phyloP scores from a whole-genome alignment of 2,888 invertebrate species.

The Podotricha telesiphe region DNA sequence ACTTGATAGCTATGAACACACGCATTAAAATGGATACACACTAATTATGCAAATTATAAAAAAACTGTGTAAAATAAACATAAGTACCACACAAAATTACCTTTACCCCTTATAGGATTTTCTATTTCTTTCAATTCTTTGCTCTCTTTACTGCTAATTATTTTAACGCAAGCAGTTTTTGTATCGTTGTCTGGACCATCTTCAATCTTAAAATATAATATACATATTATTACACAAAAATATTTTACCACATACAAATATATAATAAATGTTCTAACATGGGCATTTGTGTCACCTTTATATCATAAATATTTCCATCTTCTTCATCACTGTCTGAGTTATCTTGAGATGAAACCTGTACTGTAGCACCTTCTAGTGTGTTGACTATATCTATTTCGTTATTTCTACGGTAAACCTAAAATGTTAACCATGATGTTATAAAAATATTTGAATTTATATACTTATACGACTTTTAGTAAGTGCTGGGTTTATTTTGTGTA shows the following conservation, averaged over 20 bases:
- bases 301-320: conserved; percentile 68
- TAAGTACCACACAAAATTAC: conserved; percentile 39
- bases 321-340: conserved; percentile 66
- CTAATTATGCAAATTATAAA: conserved; percentile 41
- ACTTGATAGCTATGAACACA: conserved; percentile 74
- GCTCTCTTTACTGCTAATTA: conserved; percentile 57
- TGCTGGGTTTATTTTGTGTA: no score
- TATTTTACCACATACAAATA: neutral
- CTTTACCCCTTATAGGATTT: conserved; percentile 41
- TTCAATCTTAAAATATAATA: conserved; percentile 56
- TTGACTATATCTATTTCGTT: conserved; percentile 57
- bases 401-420: conserved; percentile 47
- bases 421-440: neutral
- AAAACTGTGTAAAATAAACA: conserved; percentile 32
- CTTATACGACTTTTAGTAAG: neutral
- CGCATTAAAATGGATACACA: conserved; percentile 48
- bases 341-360: conserved; percentile 69
- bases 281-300: conserved; percentile 58
- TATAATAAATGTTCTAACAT: neutral
- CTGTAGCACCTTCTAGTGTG: conserved; percentile 66
- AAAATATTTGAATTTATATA: neutral
- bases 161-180: conserved; percentile 62
- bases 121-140: conserved; percentile 44
- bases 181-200: conserved; percentile 62
- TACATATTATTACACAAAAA: neutral